These are phyloP conservation scores for Macrophya annulata DNA, from an alignment of 2,888 invertebrate species.

Conservation along the genomic window DNA sequence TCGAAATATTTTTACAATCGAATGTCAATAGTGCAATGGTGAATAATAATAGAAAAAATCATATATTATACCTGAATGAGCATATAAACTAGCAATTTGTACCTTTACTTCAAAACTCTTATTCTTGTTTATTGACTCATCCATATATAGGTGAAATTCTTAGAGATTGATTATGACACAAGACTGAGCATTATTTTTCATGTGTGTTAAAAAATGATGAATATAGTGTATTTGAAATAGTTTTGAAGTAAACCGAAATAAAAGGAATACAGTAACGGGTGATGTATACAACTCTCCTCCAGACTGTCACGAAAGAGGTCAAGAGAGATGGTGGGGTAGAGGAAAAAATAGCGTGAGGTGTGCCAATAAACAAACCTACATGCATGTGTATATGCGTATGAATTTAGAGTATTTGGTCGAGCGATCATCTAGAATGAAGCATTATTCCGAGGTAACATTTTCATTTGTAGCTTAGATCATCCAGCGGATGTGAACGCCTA, in stretches of 20 bases:
- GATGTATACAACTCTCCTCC: constrained; percentile 75
- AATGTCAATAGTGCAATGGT: constrained; percentile 25
- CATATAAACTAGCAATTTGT: constrained; percentile 6
- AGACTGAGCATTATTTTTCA: not conserved
- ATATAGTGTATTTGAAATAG: constrained; percentile 34
- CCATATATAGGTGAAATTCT: not conserved
- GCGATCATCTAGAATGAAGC: not conserved
- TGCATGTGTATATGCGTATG: constrained; percentile 49
- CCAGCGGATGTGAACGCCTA: no score
- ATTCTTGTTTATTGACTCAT: constrained; percentile 7
- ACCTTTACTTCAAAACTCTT: not conserved
- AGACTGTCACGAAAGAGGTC: constrained; percentile 79
- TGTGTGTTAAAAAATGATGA: constrained; percentile 19
- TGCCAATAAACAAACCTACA: constrained; percentile 51
- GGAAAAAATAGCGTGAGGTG: constrained; percentile 61
- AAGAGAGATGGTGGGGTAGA: constrained; percentile 64
- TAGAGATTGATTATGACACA: not conserved
- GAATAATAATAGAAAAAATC: constrained; percentile 3
- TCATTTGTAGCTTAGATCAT: no score
- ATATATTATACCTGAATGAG: constrained; percentile 13
- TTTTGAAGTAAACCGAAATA: constrained; percentile 53
- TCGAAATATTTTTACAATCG: not conserved
- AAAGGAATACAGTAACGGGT: constrained; percentile 68
- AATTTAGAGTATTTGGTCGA: constrained; percentile 23
- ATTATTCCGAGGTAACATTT: not conserved